A percentile compares a stretch with the other conserved stretches of the same genome.
Evolutionary conservation across 2,113 vertebrate genomes (phyloP).

Genomic region (Labeo rohita): DNA sequence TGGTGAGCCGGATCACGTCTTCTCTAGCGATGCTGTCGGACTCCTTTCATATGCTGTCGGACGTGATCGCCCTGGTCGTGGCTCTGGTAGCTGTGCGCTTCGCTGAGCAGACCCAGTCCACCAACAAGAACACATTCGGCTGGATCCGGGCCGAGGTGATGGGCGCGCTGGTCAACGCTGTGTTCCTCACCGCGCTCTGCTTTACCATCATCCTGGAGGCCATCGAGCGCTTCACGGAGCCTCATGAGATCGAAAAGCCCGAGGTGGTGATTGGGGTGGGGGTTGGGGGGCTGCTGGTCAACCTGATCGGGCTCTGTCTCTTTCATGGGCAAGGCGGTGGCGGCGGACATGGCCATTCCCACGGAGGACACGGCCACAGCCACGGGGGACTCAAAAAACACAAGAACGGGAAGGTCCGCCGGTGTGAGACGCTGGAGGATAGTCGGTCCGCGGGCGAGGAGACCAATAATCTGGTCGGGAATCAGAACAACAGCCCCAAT

Average conservation of each 20-base stretch:
- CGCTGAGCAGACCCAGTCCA: conserved; percentile 90
- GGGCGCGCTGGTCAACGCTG: conserved; percentile 96
- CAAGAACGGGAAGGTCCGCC: conserved; percentile 51
- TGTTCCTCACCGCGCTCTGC: conserved; percentile 96
- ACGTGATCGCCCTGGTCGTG: conserved; percentile 94
- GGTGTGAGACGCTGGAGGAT: conserved; percentile 64
- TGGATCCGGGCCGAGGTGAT: conserved; percentile 99
- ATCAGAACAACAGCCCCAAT: conserved; percentile 82
- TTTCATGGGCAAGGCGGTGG: conserved; percentile 88
- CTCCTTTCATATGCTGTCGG: conserved; percentile 98
- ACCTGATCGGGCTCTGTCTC: conserved; percentile 92
- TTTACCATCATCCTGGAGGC: conserved; percentile 97
- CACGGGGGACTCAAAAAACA: conserved; percentile 66
- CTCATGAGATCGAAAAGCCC: conserved; percentile 89
- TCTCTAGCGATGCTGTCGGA: conserved; percentile 97
- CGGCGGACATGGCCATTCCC: conserved; percentile 85
- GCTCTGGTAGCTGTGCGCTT: conserved; percentile 96
- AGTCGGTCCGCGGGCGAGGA: conserved; percentile 80
- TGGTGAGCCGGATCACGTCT: conserved; percentile 89
- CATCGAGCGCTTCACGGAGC: conserved; percentile 92
- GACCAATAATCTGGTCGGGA: conserved; percentile 91
- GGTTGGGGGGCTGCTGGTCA: conserved; percentile 88
- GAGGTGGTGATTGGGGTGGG: conserved; percentile 85
- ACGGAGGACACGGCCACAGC: conserved; percentile 78
- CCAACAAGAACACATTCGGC: conserved; percentile 96